phyloP scores from a whole-genome alignment of 2,888 invertebrate species.

The Pyrrhia umbra region DNA sequence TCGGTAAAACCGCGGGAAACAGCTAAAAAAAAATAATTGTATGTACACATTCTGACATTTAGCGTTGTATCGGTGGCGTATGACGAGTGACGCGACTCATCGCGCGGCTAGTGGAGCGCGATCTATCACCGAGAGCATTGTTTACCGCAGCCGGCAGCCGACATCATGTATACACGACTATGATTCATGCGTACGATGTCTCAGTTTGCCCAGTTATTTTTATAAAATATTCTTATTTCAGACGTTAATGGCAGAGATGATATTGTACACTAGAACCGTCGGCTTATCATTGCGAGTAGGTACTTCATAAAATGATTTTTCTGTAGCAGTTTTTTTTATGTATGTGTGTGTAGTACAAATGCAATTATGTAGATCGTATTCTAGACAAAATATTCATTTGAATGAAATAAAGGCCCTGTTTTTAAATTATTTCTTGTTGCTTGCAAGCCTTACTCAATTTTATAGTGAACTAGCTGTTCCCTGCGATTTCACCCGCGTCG shows the following conservation, averaged over 20 bases:
- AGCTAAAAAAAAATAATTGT: constrained; percentile 36
- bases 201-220: constrained; percentile 44
- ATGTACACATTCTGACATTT: constrained; percentile 32
- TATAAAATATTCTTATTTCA: constrained; percentile 27
- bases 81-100: constrained; percentile 42
- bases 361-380: no score
- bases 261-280: constrained; percentile 37
- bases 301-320: constrained; percentile 1
- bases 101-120: neutral
- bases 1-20: no score
- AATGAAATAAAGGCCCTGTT: no score
- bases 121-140: constrained; percentile 35
- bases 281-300: neutral
- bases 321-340: neutral
- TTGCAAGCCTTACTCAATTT: no score
- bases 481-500: no score
- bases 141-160: constrained; percentile 50
- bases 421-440: no score
- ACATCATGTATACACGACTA: constrained; percentile 44
- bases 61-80: constrained; percentile 23
- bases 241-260: constrained; percentile 38
- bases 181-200: constrained; percentile 50
- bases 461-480: no score
- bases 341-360: no score
- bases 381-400: no score